A percentile compares a stretch with the other conserved stretches of the same genome.
These are phyloP conservation scores for Aplocera efformata DNA, from an alignment of 2,888 invertebrate genomes.

Conservation along the genomic window DNA sequence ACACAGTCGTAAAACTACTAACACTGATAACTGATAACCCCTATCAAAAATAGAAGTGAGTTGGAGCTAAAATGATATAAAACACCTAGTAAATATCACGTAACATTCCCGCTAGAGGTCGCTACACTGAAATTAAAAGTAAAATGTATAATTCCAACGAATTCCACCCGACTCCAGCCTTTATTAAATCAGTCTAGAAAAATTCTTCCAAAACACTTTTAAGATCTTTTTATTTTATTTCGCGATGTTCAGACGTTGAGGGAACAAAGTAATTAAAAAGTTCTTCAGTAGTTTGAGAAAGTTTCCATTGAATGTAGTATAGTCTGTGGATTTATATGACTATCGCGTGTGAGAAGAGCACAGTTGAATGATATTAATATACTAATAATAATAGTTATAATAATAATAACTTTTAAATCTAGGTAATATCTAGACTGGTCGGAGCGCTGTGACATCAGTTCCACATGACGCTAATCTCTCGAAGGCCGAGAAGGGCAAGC, in stretches of 20 bases:
- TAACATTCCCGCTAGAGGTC: constrained; percentile 1
- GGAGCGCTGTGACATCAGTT: too few relatives aligned
- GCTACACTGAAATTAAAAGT: constrained; percentile 10
- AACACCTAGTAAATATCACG: too few relatives aligned
- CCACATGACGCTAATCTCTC: too few relatives aligned
- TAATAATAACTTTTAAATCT: too few relatives aligned
- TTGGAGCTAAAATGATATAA: too few relatives aligned
- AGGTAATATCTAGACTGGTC: too few relatives aligned
- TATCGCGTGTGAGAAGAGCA: constrained; percentile 24
- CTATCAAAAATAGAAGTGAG: too few relatives aligned
- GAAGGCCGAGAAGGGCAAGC: too few relatives aligned
- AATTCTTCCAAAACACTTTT: constrained; percentile 36
- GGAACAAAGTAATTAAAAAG: constrained; percentile 60
- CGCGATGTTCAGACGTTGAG: constrained; percentile 40
- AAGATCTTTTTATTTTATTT: constrained; percentile 39
- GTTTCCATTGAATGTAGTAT: constrained; percentile 32
- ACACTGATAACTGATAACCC: too few relatives aligned
- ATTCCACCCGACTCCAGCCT: constrained; percentile 23
- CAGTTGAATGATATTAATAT: too few relatives aligned
- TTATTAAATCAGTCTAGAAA: constrained; percentile 32
- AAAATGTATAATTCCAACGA: constrained; percentile 24
- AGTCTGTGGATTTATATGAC: constrained; percentile 24
- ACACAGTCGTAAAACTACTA: too few relatives aligned
- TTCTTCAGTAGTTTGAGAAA: constrained; percentile 44
- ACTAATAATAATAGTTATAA: too few relatives aligned